Base-by-base conservation (phyloP, 2,797 vertebrate species). In the Liasis olivaceus region DNA sequence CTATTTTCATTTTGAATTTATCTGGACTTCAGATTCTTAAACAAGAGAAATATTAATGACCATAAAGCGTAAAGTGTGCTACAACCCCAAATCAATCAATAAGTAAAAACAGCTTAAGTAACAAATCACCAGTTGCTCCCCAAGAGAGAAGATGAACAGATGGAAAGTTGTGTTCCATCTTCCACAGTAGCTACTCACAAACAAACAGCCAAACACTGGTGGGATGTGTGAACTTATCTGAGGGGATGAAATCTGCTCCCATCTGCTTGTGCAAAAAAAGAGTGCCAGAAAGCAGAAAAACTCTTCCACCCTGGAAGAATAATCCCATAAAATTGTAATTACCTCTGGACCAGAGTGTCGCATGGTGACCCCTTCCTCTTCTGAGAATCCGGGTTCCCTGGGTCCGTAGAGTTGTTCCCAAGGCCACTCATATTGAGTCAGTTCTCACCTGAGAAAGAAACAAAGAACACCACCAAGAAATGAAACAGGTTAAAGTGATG, bases 341-440 rank as follows among this genome's bases (percentile, higher is more conserved):
- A 99, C 99, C 98, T 99, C 95, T 98, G 98, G 90, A 98, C 98
- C 85, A 98, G 98, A 3, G 98, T 98, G 96, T 99, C 98, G 92
- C 99, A 99, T 94, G 98, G 98, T 0, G 98, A 98, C 95, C 98
- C 98, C 97, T 98, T 99, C 96, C 99, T 98, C 97, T 99, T 99
- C 94, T 98, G 98, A 89, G 98, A 98, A 97, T 99, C 99, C 58
- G 98, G 97, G 96, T 98, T 98, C 95, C 98, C 97, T 93, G 98
- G 98, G 97, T 99, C 99, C 24, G 98, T 98, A 93, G 98, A 98
- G 96, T 98, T 98, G 97, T 99, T 99, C 98, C 99, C 98, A 58
- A 99, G 98, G 96, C 98, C 98, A 97, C 99, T 99, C 99, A 99
- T 99, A 97, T 98, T 98, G 98, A 98, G 97, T 97, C 98, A 98